phyloP scores from a whole-genome alignment of 2,797 vertebrate species.

The Triplophysa yarkandensis region DNA sequence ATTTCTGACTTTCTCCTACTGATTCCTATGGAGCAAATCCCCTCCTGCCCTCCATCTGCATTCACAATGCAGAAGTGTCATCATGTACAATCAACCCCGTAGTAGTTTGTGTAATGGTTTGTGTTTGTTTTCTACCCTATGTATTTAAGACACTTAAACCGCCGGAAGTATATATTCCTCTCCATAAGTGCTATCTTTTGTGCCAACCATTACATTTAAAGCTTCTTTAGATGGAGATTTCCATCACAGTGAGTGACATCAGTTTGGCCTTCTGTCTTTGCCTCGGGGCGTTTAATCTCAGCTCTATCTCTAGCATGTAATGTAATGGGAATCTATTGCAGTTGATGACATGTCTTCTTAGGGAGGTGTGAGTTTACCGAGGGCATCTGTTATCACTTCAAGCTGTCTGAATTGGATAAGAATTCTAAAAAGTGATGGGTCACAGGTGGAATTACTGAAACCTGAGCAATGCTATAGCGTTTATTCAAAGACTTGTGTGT shows the following conservation, averaged over 20 bases:
- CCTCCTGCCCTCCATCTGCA: no score
- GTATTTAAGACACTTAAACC: neutral
- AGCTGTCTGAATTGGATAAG: neutral
- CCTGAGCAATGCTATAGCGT: neutral
- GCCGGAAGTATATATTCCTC: neutral
- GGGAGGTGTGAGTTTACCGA: slow-evolving; percentile 5
- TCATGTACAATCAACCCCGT: no score
- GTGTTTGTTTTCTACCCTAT: slow-evolving; percentile 3
- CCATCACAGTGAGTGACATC: slow-evolving; percentile 22
- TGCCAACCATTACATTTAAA: neutral
- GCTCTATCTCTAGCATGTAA: slow-evolving; percentile 22
- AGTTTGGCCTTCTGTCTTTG: slow-evolving; percentile 15
- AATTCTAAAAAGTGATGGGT: neutral
- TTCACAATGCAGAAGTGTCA: no score
- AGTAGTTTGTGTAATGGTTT: no score
- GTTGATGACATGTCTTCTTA: neutral
- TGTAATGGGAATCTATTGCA: slow-evolving; percentile 27
- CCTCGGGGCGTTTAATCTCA: slow-evolving; percentile 33
- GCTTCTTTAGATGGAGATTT: neutral
- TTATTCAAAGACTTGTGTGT: neutral
- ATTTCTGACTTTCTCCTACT: no score
- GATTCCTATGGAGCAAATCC: no score
- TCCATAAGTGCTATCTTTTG: slow-evolving; percentile 7
- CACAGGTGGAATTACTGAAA: neutral
- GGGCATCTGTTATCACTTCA: neutral